These are phyloP conservation scores for Eristalis pertinax DNA, from an alignment of 2,888 invertebrate genomes.

Conservation along the genomic window DNA sequence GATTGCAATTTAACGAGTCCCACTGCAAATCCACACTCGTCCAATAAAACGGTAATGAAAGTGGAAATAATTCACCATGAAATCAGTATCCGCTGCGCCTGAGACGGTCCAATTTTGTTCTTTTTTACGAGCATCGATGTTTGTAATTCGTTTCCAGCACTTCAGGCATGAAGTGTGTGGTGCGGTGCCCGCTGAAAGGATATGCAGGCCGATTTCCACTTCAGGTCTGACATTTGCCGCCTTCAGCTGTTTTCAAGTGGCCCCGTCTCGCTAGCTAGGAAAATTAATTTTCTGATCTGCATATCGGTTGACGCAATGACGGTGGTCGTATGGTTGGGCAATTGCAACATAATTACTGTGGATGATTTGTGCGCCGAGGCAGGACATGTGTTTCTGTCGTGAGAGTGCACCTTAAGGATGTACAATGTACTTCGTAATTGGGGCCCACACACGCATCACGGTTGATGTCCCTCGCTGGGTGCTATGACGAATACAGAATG, in stretches of 20 bases:
- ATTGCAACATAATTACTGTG: slow-evolving; percentile 59
- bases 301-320: slow-evolving; percentile 52
- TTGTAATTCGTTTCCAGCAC: slow-evolving; percentile 55
- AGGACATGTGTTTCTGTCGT: slow-evolving; percentile 59
- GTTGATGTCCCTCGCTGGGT: not conserved
- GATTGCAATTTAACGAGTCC: slow-evolving; percentile 57
- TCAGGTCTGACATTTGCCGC: slow-evolving; percentile 51
- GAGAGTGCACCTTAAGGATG: slow-evolving; percentile 35
- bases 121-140: slow-evolving; percentile 53
- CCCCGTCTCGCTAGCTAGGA: slow-evolving; percentile 17
- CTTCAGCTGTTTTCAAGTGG: slow-evolving; percentile 63
- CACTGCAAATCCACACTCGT: slow-evolving; percentile 47
- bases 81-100: slow-evolving; percentile 27
- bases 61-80: slow-evolving; percentile 52
- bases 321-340: slow-evolving; percentile 58
- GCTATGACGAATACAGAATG: slow-evolving; percentile 1
- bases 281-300: slow-evolving; percentile 57
- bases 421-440: slow-evolving; percentile 40
- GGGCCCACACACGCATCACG: slow-evolving; percentile 53
- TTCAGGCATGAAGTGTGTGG: slow-evolving; percentile 7
- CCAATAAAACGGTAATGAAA: slow-evolving; percentile 56
- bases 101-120: slow-evolving; percentile 29
- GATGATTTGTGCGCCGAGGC: slow-evolving; percentile 50
- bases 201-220: slow-evolving; percentile 39
- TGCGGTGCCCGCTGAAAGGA: slow-evolving; percentile 36